Evolutionary conservation across 1,140 invertebrate species (phyloP).

Genomic region (Popillia japonica): DNA sequence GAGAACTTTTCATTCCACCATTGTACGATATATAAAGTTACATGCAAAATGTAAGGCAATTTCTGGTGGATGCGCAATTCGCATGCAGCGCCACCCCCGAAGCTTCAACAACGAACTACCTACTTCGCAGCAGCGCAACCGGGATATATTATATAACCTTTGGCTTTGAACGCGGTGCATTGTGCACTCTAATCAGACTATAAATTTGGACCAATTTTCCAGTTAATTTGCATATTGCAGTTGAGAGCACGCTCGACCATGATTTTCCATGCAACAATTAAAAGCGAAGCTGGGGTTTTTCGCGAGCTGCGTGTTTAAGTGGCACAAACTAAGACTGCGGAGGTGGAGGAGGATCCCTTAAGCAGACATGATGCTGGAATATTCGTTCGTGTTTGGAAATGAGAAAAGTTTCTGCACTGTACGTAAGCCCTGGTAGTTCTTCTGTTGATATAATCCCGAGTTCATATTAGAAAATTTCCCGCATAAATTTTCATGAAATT

Average conservation of each 20-base stretch:
- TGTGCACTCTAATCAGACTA: conserved; percentile 37
- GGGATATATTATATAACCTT: background rate
- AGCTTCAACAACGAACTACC: conserved; percentile 31
- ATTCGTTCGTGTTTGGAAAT: conserved; percentile 25
- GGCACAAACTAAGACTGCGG: background rate
- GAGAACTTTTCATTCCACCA: conserved; percentile 29
- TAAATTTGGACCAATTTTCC: conserved; percentile 37
- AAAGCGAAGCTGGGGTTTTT: background rate
- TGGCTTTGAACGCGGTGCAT: conserved; percentile 36
- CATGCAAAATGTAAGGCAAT: conserved; percentile 43
- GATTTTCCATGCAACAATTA: conserved; percentile 20
- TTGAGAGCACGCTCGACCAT: background rate
- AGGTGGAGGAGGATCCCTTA: background rate
- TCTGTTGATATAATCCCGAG: background rate
- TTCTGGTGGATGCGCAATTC: conserved; percentile 45
- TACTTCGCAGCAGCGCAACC: background rate
- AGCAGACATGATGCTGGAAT: background rate
- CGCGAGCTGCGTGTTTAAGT: background rate
- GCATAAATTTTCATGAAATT: conserved; percentile 19
- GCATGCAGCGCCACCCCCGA: conserved; percentile 40
- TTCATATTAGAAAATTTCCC: background rate
- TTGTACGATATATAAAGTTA: conserved; percentile 27
- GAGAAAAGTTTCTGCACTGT: conserved; percentile 13
- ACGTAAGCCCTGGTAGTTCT: conserved; percentile 7
- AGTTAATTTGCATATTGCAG: conserved; percentile 38